Evolutionary conservation across 2,888 invertebrate genomes (phyloP).

Genomic region (Barypeithes pellucidus): DNA sequence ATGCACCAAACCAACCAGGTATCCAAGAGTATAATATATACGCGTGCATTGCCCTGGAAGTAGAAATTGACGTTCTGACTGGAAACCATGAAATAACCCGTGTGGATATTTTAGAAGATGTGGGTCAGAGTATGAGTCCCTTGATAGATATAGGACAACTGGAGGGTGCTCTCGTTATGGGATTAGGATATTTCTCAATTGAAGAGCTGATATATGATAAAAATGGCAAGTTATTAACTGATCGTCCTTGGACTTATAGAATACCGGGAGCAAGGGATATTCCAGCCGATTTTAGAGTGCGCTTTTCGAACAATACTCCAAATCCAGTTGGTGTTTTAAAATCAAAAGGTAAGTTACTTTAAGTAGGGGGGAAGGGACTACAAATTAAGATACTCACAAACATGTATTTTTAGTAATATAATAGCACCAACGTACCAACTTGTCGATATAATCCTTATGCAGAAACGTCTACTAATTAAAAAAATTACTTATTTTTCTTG

Average conservation of each 20-base stretch:
- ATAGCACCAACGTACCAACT: too few species aligned
- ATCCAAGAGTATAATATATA: slow-evolving; percentile 77
- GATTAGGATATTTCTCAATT: slow-evolving; percentile 81
- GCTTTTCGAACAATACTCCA: slow-evolving; percentile 78
- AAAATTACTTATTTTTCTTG: too few species aligned
- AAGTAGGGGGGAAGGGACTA: too few species aligned
- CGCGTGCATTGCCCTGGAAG: slow-evolving; percentile 78
- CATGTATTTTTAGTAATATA: too few species aligned
- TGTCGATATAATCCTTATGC: too few species aligned
- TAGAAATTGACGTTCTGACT: slow-evolving; percentile 85
- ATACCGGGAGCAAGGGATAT: slow-evolving; percentile 85
- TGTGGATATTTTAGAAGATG: slow-evolving; percentile 83
- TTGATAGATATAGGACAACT: slow-evolving; percentile 83
- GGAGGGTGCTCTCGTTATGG: slow-evolving; percentile 82
- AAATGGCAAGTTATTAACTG: slow-evolving; percentile 74
- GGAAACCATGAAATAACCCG: slow-evolving; percentile 82
- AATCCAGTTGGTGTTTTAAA: slow-evolving; percentile 81
- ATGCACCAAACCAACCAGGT: slow-evolving; percentile 67
- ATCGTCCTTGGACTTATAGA: slow-evolving; percentile 88
- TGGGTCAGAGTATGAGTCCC: slow-evolving; percentile 83
- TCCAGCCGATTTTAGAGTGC: slow-evolving; percentile 82
- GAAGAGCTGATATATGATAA: slow-evolving; percentile 76
- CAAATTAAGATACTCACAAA: too few species aligned
- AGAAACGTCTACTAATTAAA: too few species aligned
- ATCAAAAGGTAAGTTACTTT: slow-evolving; percentile 78